Conservation (phyloP, 2,888 invertebrate species). For the Drosophila paucipuncta region DNA sequence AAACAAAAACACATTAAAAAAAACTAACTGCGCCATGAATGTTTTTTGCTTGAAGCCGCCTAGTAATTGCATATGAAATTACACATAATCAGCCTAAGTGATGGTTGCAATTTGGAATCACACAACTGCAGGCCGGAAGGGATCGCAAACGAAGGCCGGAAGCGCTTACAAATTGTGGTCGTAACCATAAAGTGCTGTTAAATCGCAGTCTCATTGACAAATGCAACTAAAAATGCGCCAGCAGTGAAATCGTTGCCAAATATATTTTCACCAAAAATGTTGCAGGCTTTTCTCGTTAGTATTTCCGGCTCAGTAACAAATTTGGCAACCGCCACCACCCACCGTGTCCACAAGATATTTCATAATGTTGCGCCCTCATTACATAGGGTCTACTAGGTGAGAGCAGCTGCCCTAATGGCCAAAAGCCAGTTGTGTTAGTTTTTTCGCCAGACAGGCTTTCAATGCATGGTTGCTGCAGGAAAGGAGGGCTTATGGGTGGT, state of each 20-base stretch:
- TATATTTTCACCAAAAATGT: conserved; percentile 47
- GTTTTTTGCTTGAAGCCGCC: not conserved
- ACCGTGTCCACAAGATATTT: conserved; percentile 28
- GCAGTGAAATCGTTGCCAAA: conserved; percentile 44
- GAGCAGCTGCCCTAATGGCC: conserved; percentile 42
- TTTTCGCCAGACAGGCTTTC: not conserved
- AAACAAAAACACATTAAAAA: not conserved
- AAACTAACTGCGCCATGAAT: not conserved
- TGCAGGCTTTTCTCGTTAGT: conserved; percentile 65
- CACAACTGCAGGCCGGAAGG: not conserved
- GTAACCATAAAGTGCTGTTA: conserved; percentile 31
- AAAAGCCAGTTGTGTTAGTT: conserved; percentile 42
- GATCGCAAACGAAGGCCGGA: not conserved
- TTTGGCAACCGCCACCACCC: not conserved
- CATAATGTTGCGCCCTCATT: conserved; percentile 34
- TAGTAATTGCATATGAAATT: conserved; percentile 29
- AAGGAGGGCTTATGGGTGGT: not conserved
- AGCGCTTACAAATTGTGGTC: conserved; percentile 4
- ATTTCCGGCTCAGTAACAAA: conserved; percentile 48
- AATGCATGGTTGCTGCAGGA: not conserved
- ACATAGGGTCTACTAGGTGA: conserved; percentile 19
- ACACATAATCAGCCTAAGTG: conserved; percentile 60
- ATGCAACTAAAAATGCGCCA: conserved; percentile 31
- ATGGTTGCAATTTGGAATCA: conserved; percentile 18
- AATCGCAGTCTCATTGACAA: conserved; percentile 33